These are phyloP conservation scores for Tridacna gigas DNA, from an alignment of 2,888 invertebrate species.

Conservation along the genomic window DNA sequence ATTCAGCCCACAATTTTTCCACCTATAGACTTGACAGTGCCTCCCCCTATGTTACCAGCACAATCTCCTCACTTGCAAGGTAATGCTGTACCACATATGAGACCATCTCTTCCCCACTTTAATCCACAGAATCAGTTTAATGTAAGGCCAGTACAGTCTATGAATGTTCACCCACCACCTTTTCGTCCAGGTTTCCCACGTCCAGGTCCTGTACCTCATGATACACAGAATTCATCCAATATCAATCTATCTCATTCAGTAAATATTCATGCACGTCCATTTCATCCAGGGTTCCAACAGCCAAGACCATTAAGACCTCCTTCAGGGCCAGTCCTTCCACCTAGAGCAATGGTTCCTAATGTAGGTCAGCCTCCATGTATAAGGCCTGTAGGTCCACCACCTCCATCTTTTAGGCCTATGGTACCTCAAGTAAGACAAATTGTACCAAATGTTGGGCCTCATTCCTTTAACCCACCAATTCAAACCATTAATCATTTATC, in stretches of 20 bases:
- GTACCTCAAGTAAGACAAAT: neutral
- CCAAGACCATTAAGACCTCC: neutral
- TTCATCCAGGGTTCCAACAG: neutral
- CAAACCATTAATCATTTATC: slow-evolving; percentile 39
- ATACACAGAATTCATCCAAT: neutral
- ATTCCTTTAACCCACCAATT: neutral
- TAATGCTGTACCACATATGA: neutral
- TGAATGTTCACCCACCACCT: neutral
- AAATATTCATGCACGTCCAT: neutral
- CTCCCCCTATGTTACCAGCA: neutral
- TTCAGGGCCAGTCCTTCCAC: neutral
- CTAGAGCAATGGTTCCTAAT: neutral
- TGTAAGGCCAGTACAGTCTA: neutral
- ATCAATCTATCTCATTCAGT: neutral
- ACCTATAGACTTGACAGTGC: neutral
- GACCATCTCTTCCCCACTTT: neutral
- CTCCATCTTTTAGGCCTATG: neutral
- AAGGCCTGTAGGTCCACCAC: neutral
- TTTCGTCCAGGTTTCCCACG: neutral
- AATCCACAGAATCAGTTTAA: neutral
- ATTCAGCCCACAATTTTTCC: slow-evolving; percentile 18
- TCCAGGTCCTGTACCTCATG: neutral
- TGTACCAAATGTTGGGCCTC: slow-evolving; percentile 13
- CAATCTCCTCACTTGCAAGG: neutral
- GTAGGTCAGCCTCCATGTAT: neutral